Conservation (phyloP, 2,113 vertebrate species). For the Silurus meridionalis region DNA sequence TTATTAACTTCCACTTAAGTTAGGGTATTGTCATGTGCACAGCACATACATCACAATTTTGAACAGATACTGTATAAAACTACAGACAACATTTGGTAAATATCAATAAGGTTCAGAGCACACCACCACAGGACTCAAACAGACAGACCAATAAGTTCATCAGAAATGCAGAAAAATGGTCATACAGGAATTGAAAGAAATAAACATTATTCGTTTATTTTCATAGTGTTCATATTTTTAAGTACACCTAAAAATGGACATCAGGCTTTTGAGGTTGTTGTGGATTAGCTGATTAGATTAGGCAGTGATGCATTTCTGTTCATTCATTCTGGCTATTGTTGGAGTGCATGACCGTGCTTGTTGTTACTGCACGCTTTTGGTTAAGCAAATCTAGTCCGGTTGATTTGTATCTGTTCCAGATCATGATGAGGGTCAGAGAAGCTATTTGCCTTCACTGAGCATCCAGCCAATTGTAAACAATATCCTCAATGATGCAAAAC, state of each 20-base stretch:
- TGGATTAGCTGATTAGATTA: slow-evolving; percentile 7
- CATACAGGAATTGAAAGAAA: slow-evolving; percentile 32
- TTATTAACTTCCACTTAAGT: slow-evolving; percentile 62
- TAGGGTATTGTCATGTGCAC: slow-evolving; percentile 80
- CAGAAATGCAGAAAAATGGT: slow-evolving; percentile 20
- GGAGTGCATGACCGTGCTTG: slow-evolving; percentile 29
- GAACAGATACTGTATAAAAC: slow-evolving; percentile 87
- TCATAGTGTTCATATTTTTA: slow-evolving; percentile 14
- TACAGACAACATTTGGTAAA: slow-evolving; percentile 80
- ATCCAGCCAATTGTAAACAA: slow-evolving; percentile 60
- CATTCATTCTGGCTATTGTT: slow-evolving; percentile 20
- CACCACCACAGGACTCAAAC: slow-evolving; percentile 65
- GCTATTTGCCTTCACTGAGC: slow-evolving; percentile 52
- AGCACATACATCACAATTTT: slow-evolving; percentile 84
- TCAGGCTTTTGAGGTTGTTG: background rate
- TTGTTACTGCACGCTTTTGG: slow-evolving; percentile 43
- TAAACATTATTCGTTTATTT: slow-evolving; percentile 18
- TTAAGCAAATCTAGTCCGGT: slow-evolving; percentile 61
- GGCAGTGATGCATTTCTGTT: slow-evolving; percentile 31
- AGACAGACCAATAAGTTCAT: slow-evolving; percentile 51
- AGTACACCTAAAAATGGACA: slow-evolving; percentile 15
- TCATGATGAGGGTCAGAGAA: slow-evolving; percentile 53
- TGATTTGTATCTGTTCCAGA: slow-evolving; percentile 48
- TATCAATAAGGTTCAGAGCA: slow-evolving; percentile 61
- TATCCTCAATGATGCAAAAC: slow-evolving; percentile 68